Base-by-base conservation (phyloP, 2,797 vertebrate genomes). In the Lepus townsendii region DNA sequence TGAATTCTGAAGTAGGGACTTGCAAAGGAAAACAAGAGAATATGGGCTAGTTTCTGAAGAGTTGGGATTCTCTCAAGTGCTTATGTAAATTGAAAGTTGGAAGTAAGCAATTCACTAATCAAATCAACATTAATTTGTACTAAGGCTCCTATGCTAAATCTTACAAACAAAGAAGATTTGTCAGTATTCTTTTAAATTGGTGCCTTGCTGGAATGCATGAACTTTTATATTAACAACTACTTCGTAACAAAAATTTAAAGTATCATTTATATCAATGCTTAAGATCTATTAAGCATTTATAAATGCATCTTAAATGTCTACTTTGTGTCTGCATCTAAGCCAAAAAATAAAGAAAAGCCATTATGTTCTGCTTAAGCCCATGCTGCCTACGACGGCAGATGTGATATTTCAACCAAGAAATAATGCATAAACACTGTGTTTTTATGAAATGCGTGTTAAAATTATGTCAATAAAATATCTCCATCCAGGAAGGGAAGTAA, bases 391-490 rank as follows among this genome's bases (percentile, higher is more conserved):
- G 65, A 96, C 85, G 87, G 68, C 87, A 90, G 86, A 94, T 42
- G 88, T 42, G 54, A 54, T 92, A 90, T 86, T 95, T 95, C 88
- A 92, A 94, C 65, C 79, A 92, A 89, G 76, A 66, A 86, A 96
- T 93, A 93, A 92, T 82, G 47, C 38, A 63, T 38, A 90, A 95
- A 93, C 86, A 96, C 77, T 95, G 91, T 52, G 94, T 42, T 90
- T 92, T 91, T 85, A 95, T 90, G 95, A 97, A 97, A 97, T 75
- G 57, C 47, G 86, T 92, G 90, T 96, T 96, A 97, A 97, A 97
- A 97, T 97, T 94, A 97, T 91, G 69, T 91, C 91, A 96, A 95
- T 97, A 97, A 98, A 97, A 62, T 84, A 95, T 83, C 95, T 96
- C 83, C 94, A 95, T 96, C 79, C 95, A 94, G 54, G 95, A 96